Evolutionary conservation across 2,888 invertebrate species (phyloP).

Genomic region (Eubasilissa splendida): DNA sequence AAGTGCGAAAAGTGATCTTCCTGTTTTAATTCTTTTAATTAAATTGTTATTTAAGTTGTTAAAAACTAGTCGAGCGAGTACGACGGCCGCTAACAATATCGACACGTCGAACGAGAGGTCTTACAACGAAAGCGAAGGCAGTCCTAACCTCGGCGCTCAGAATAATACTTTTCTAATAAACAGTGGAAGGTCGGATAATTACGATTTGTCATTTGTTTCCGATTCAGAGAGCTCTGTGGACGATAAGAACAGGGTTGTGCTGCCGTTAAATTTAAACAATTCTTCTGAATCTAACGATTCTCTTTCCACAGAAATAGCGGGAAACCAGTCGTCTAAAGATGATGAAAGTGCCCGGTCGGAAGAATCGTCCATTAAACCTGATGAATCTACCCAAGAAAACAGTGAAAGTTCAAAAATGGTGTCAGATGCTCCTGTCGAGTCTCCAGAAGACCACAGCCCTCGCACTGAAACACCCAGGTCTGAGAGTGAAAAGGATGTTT

Average conservation of each 20-base stretch:
- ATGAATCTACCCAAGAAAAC: not conserved
- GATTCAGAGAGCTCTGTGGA: conserved; percentile 50
- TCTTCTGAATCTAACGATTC: conserved; percentile 48
- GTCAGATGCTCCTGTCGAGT: not conserved
- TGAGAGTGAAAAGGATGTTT: not conserved
- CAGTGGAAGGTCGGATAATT: conserved; percentile 55
- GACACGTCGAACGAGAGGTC: conserved; percentile 41
- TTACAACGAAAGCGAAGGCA: conserved; percentile 46
- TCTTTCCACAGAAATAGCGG: conserved; percentile 38
- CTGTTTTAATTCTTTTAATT: conserved; percentile 52
- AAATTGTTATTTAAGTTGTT: conserved; percentile 43
- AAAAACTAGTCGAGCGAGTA: conserved; percentile 15
- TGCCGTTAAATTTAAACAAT: conserved; percentile 47
- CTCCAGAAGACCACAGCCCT: not conserved
- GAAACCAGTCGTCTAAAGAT: conserved; percentile 14
- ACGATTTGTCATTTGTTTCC: conserved; percentile 55
- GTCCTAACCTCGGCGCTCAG: conserved; percentile 33
- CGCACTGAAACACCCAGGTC: not conserved
- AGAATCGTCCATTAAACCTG: conserved; percentile 40
- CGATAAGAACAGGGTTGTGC: conserved; percentile 39
- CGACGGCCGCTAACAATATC: not conserved
- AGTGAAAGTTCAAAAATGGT: conserved; percentile 18
- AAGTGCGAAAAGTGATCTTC: conserved; percentile 42
- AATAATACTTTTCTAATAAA: conserved; percentile 53
- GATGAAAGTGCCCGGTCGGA: not conserved